A percentile compares a stretch with the other conserved stretches of the same genome.
phyloP scores from a whole-genome alignment of 2,113 vertebrate species.

The Lota lota region DNA sequence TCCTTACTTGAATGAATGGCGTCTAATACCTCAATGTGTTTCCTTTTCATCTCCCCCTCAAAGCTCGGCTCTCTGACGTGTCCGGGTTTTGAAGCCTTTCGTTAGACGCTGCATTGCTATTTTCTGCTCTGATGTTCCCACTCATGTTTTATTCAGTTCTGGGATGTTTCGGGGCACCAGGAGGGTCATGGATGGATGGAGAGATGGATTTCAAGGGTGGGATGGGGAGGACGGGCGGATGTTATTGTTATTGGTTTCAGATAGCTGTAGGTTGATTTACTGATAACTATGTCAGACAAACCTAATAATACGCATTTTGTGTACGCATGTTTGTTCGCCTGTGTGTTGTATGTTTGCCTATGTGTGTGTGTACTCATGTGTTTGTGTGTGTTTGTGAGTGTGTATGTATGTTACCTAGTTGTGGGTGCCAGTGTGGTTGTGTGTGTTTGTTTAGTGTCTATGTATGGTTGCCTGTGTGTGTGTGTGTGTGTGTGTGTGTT shows the following conservation, averaged over 20 bases:
- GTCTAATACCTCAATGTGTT: too few relatives aligned
- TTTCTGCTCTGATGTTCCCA: constrained; percentile 47
- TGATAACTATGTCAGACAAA: too few relatives aligned
- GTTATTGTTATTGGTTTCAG: too few relatives aligned
- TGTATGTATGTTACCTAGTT: not conserved
- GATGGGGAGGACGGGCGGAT: not conserved
- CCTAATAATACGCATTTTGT: too few relatives aligned
- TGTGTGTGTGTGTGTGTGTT: not conserved
- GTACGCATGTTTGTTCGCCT: too few relatives aligned
- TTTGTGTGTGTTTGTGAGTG: not conserved
- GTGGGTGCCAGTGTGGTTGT: not conserved
- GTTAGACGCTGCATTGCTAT: constrained; percentile 43
- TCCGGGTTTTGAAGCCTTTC: constrained; percentile 13
- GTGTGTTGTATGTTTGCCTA: too few relatives aligned
- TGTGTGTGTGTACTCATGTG: not conserved
- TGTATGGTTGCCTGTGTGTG: not conserved
- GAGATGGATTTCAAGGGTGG: constrained; percentile 18
- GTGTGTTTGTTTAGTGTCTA: not conserved
- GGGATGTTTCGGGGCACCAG: constrained; percentile 37
- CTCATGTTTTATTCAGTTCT: constrained; percentile 66
- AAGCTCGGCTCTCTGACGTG: too few relatives aligned
- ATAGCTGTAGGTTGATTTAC: too few relatives aligned
- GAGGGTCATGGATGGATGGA: constrained; percentile 3
- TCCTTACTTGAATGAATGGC: too few relatives aligned
- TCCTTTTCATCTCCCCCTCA: too few relatives aligned